These are phyloP conservation scores for Gisinianus flammeolus DNA, from an alignment of 2,888 invertebrate species.

Conservation along the genomic window DNA sequence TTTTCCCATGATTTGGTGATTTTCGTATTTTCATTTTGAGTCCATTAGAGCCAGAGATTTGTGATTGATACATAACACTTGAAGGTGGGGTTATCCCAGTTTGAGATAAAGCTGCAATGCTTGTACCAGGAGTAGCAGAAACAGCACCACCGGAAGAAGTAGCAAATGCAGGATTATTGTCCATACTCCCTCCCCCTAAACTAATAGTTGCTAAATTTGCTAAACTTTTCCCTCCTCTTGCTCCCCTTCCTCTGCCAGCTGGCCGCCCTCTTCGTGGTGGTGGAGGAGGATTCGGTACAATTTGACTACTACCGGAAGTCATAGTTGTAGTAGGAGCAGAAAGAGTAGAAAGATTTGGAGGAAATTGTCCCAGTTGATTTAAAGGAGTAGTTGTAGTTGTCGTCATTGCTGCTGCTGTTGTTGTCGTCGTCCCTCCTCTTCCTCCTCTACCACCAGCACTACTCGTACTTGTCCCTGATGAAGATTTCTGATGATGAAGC, in stretches of 20 bases:
- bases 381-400: background rate
- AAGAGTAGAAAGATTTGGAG: too few relatives aligned
- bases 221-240: constrained; percentile 16
- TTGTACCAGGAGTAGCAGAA: background rate
- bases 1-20: constrained; percentile 61
- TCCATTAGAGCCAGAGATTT: constrained; percentile 70
- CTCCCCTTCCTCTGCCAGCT: background rate
- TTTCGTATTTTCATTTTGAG: constrained; percentile 75
- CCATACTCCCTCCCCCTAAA: background rate
- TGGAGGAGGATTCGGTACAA: background rate
- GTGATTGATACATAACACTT: constrained; percentile 67
- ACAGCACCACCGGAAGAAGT: background rate
- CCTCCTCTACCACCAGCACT: background rate
- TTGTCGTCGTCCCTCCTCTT: background rate
- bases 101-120: background rate
- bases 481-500: background rate
- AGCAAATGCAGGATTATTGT: background rate
- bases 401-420: background rate
- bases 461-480: background rate
- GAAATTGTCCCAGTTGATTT: too few relatives aligned
- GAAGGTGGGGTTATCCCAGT: constrained; percentile 33
- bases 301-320: too few relatives aligned
- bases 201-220: too few relatives aligned
- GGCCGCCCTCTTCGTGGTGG: background rate
- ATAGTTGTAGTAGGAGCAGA: too few relatives aligned